Conservation (phyloP, 2,113 vertebrate species). For the Misgurnus mizolepis region DNA sequence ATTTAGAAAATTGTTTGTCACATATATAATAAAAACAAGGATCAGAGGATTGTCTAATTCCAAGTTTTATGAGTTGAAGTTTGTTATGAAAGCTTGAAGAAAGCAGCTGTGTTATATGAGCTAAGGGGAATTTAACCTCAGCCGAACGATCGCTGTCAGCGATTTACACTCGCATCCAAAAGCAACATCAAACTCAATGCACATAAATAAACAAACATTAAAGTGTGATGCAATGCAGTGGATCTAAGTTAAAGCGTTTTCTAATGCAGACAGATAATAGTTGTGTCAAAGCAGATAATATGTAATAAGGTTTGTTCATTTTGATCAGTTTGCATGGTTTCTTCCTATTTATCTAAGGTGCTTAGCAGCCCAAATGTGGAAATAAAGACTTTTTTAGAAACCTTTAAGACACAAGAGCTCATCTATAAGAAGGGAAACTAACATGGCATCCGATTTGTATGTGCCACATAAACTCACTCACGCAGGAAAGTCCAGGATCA, state of each 20-base stretch:
- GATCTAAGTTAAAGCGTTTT: not conserved
- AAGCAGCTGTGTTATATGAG: not conserved
- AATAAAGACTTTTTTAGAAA: not conserved
- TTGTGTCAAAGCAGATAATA: not conserved
- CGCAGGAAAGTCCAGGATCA: not conserved
- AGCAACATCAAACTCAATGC: slow-evolving; percentile 1
- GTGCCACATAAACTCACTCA: not conserved
- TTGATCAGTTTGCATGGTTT: not conserved
- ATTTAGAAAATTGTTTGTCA: too few species aligned
- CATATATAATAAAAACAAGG: not conserved
- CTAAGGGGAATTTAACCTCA: not conserved
- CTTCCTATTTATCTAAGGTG: not conserved
- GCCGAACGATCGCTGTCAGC: not conserved
- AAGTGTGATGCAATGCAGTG: not conserved
- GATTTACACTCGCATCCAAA: not conserved
- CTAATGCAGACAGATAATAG: not conserved
- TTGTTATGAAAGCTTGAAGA: not conserved
- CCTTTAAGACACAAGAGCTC: not conserved
- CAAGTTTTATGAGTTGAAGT: too few species aligned
- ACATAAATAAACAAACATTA: too few species aligned
- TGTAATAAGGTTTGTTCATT: not conserved
- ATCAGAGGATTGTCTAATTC: not conserved
- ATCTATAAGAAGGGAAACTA: not conserved
- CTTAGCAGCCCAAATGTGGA: not conserved
- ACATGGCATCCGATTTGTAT: not conserved